Evolutionary conservation across 2,113 vertebrate species (phyloP), one percentile per base, ranked within the genome.

Genomic region (Lucifuga dentata): DNA sequence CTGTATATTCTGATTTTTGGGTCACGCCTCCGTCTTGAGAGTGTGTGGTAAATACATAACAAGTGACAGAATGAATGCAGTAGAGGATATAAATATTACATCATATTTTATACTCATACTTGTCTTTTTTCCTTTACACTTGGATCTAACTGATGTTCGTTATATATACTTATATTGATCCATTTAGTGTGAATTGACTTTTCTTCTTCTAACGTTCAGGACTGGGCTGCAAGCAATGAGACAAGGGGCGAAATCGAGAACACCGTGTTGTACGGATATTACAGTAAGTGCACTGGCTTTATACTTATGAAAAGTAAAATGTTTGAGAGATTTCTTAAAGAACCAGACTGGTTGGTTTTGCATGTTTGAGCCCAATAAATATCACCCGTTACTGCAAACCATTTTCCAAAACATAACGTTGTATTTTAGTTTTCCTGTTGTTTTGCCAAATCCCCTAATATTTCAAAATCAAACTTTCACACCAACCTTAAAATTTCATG

Each of bases 231-330:
- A 87, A 93, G 85, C 89, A 99, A 99, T 77, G 93, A 93, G 81
- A 97, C 95, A 49, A 94, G 93, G 75, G 91, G 52, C 0, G 90
- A 96, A 85, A 97, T 98, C 82, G 97, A 99, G 90, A 92, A 97
- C 73, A 97, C 97, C 1, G 95, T 99, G 24, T 84, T 98, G 36
- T 95, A 97, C 85, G 97, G 95, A 60, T 99, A 98, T 86, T 99
- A 98, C 85, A 95, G 98, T 99, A 92, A 96, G 98, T 97, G 88
- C 51, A 61, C 53, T 40, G 7, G 46, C 21, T 71, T 50, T 3
- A 40, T 43, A 17, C 16, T 46, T 21, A 11, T 46, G 2, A 7
- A 12, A 3, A 29, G 3, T 29, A 29, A 29, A 29, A 29, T 5
- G 3, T 5, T 29, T 29, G 26, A 29, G 3, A 29, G 7, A 29